Conservation (phyloP, 2,888 invertebrate species). For the Parascotia fuliginaria region DNA sequence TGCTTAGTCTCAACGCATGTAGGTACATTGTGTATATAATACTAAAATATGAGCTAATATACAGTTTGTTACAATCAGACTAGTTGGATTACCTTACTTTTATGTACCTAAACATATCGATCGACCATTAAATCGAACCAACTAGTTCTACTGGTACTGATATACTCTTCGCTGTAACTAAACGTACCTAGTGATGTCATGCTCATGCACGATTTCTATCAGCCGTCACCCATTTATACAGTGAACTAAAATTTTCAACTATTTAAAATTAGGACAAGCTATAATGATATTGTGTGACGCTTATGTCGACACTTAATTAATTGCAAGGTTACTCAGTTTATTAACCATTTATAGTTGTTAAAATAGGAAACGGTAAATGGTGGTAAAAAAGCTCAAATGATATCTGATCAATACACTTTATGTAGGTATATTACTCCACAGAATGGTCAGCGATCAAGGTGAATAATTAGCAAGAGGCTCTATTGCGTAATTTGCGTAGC, state of each 20-base stretch:
- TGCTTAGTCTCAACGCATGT: too few relatives aligned
- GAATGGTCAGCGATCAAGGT: too few relatives aligned
- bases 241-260: neutral
- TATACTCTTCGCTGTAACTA: neutral
- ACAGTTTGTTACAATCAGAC: too few relatives aligned
- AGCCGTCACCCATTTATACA: neutral
- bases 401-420: too few relatives aligned
- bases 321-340: conserved; percentile 52
- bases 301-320: conserved; percentile 61
- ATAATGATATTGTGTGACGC: conserved; percentile 41
- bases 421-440: too few relatives aligned
- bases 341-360: conserved; percentile 13
- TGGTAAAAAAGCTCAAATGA: too few relatives aligned
- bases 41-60: too few relatives aligned
- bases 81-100: neutral
- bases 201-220: too few relatives aligned
- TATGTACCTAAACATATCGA: neutral
- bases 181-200: neutral
- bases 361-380: too few relatives aligned
- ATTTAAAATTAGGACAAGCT: conserved; percentile 45
- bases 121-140: neutral
- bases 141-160: conserved; percentile 1
- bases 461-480: too few relatives aligned
- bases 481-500: too few relatives aligned
- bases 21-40: too few relatives aligned